phyloP scores from a whole-genome alignment of 1,140 invertebrate species.

The Cotesia vestalis region DNA sequence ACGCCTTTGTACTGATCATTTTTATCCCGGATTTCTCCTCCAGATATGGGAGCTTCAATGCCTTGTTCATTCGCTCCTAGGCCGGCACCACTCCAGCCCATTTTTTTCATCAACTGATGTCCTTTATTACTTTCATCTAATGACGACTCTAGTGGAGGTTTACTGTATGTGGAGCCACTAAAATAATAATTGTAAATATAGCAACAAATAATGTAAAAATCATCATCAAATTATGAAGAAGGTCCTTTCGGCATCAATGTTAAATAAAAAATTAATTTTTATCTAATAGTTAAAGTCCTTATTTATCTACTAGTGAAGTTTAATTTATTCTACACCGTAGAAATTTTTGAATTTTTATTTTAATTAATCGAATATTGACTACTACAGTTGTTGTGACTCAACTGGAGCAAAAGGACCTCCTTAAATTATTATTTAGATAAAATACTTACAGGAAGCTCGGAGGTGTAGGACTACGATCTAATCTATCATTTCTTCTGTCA shows the following conservation, averaged over 20 bases:
- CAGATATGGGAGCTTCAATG: constrained; percentile 92
- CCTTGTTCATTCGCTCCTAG: constrained; percentile 93
- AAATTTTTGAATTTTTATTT: too few species aligned
- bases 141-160: constrained; percentile 67
- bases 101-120: constrained; percentile 93
- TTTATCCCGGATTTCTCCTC: constrained; percentile 89
- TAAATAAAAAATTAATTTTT: too few species aligned
- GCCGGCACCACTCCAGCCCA: constrained; percentile 93
- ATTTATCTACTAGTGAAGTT: too few species aligned
- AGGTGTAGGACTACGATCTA: constrained; percentile 77
- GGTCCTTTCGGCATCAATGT: too few species aligned
- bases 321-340: too few species aligned
- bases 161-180: constrained; percentile 64
- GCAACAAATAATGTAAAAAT: background rate
- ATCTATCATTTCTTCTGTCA: constrained; percentile 57
- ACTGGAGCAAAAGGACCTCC: too few species aligned
- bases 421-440: background rate
- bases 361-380: too few species aligned
- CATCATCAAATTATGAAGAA: background rate
- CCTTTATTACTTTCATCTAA: constrained; percentile 92
- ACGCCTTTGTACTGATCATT: constrained; percentile 93
- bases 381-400: too few species aligned
- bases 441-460: constrained; percentile 79
- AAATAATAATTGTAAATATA: constrained; percentile 28
- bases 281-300: too few species aligned